A percentile compares a stretch with the other conserved stretches of the same genome.
phyloP scores from a whole-genome alignment of 2,888 invertebrate genomes.

The Megalurothrips usitatus region DNA sequence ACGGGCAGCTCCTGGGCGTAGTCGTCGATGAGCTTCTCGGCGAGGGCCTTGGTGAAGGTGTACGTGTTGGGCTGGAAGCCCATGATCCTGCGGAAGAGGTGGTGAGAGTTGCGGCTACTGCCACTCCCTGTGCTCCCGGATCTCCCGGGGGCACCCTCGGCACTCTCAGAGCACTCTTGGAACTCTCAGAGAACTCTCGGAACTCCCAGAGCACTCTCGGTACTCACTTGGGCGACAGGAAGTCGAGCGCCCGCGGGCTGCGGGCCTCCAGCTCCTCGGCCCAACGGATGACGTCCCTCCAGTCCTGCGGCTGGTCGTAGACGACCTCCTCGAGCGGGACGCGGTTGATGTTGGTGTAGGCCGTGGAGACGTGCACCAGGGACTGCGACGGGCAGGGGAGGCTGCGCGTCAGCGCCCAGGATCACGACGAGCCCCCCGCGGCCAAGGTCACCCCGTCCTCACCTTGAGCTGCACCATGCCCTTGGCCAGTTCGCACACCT shows the following conservation, averaged over 20 bases:
- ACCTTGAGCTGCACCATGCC: slow-evolving; percentile 3
- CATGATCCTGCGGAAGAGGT: background rate
- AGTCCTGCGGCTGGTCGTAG: background rate
- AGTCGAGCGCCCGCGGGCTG: background rate
- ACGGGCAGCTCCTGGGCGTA: background rate
- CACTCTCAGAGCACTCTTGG: too few relatives aligned
- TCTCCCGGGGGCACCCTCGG: too few relatives aligned
- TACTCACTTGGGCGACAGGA: background rate
- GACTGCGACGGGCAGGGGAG: background rate
- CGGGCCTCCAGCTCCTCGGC: background rate
- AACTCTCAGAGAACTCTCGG: too few relatives aligned
- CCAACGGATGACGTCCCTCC: background rate
- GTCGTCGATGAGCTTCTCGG: background rate
- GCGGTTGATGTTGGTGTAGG: slow-evolving; percentile 8
- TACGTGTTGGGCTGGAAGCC: background rate
- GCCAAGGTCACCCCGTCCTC: background rate
- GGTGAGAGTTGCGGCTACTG: too few relatives aligned
- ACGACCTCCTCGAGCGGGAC: background rate
- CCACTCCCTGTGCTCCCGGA: too few relatives aligned
- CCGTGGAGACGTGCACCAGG: slow-evolving; percentile 5
- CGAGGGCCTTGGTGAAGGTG: background rate
- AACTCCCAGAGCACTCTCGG: background rate
- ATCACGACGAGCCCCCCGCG: too few relatives aligned
- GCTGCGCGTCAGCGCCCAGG: too few relatives aligned
- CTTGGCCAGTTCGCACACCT: background rate